Conservation (phyloP, 1,140 invertebrate species). For the Zaprionus africanus region DNA sequence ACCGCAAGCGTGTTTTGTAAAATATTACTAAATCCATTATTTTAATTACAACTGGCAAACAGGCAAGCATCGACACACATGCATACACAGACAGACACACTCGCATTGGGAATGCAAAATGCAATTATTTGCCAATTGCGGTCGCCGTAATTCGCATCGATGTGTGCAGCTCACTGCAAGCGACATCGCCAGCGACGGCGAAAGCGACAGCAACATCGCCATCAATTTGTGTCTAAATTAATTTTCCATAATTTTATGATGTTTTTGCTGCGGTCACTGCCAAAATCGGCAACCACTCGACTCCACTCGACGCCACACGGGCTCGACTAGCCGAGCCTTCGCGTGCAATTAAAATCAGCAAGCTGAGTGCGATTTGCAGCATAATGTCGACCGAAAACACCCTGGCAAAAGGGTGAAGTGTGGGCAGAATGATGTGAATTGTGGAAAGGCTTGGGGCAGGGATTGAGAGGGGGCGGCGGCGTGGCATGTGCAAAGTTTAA, state of each 20-base stretch:
- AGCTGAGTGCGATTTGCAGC: constrained; percentile 58
- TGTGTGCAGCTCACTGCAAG: not conserved
- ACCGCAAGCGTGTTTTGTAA: constrained; percentile 50
- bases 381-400: constrained; percentile 11
- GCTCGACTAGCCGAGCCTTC: constrained; percentile 29
- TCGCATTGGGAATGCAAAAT: constrained; percentile 9
- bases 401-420: not conserved
- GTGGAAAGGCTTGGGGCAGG: not conserved
- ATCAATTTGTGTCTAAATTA: constrained; percentile 63
- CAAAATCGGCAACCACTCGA: constrained; percentile 11
- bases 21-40: constrained; percentile 64
- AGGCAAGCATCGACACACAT: not conserved
- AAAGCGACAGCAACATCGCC: not conserved
- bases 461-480: not conserved
- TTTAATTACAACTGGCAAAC: constrained; percentile 71
- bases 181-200: not conserved
- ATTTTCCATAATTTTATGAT: constrained; percentile 72
- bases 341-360: constrained; percentile 67
- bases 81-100: too few species aligned
- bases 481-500: constrained; percentile 24
- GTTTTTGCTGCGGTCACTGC: constrained; percentile 43
- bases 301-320: constrained; percentile 4
- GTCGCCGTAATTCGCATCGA: constrained; percentile 38
- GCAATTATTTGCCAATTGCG: constrained; percentile 75
- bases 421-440: not conserved